phyloP scores from a whole-genome alignment of 2,797 vertebrate species.

The Adrianichthys oophorus region DNA sequence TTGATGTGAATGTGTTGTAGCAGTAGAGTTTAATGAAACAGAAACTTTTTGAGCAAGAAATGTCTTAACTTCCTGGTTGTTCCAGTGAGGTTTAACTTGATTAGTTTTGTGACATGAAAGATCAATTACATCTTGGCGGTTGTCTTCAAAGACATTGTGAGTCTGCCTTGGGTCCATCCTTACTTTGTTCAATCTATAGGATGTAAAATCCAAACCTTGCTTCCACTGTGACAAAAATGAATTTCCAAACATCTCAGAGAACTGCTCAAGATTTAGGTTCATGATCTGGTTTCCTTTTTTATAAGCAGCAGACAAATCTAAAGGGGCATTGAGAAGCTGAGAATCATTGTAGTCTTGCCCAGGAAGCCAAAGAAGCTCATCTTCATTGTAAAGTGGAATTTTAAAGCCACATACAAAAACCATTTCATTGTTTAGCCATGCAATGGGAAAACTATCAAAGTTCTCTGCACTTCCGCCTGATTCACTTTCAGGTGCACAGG shows the following conservation, averaged over 20 bases:
- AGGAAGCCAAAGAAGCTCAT: constrained; percentile 87
- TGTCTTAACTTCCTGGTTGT: constrained; percentile 69
- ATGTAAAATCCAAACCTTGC: constrained; percentile 84
- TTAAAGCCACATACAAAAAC: constrained; percentile 90
- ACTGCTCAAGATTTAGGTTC: constrained; percentile 88
- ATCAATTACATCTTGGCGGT: constrained; percentile 78
- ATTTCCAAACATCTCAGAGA: constrained; percentile 90
- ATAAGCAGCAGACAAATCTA: constrained; percentile 90
- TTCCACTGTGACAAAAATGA: constrained; percentile 82
- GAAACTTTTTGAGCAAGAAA: constrained; percentile 78
- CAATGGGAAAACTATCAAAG: constrained; percentile 69
- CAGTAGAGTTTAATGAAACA: constrained; percentile 69
- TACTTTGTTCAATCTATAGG: constrained; percentile 86
- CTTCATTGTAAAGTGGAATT: constrained; percentile 87
- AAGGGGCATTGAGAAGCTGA: constrained; percentile 81
- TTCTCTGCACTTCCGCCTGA: constrained; percentile 73
- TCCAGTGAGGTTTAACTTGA: constrained; percentile 57
- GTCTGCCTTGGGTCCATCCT: constrained; percentile 80
- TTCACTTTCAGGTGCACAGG: constrained; percentile 84
- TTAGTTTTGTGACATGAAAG: constrained; percentile 74
- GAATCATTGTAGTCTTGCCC: constrained; percentile 78
- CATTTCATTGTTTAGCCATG: constrained; percentile 81
- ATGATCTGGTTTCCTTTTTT: constrained; percentile 87
- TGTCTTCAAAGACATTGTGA: constrained; percentile 62
- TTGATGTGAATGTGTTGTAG: constrained; percentile 58